These are phyloP conservation scores for Chaetogeoica ovagalla DNA, from an alignment of 2,888 invertebrate genomes.

Conservation along the genomic window DNA sequence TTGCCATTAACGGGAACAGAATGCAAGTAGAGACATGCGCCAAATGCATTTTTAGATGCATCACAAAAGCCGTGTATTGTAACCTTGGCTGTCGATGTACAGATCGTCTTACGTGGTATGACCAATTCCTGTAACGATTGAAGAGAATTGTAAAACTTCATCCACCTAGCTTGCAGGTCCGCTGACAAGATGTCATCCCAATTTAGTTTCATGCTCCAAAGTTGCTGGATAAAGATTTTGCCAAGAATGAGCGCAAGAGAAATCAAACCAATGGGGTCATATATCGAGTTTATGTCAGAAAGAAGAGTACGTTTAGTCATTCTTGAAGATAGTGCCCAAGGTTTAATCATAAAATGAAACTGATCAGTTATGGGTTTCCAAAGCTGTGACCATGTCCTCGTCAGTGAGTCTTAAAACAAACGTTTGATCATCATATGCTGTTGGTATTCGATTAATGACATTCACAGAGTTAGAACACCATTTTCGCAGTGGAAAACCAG, in stretches of 20 bases:
- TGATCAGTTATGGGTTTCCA: slow-evolving; percentile 5
- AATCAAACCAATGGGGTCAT: slow-evolving; percentile 2
- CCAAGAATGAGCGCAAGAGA: not conserved
- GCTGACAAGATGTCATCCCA: not conserved
- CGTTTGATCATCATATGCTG: not conserved
- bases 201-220: slow-evolving; percentile 4
- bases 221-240: slow-evolving; percentile 24
- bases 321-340: not conserved
- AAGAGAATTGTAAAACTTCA: not conserved
- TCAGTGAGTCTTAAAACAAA: not conserved
- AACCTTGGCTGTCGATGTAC: not conserved
- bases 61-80: slow-evolving; percentile 7
- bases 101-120: not conserved
- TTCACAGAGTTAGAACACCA: slow-evolving; percentile 9
- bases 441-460: not conserved
- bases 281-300: not conserved
- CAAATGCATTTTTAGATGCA: not conserved
- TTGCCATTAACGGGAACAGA: not conserved
- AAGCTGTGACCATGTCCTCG: not conserved
- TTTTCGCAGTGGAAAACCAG: not conserved
- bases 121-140: not conserved
- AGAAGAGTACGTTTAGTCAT: slow-evolving; percentile 7
- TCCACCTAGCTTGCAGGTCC: slow-evolving; percentile 1
- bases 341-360: not conserved
- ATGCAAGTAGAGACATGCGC: slow-evolving; percentile 11